Conservation (phyloP, 2,113 vertebrate genomes). For the Pithys albifrons region DNA sequence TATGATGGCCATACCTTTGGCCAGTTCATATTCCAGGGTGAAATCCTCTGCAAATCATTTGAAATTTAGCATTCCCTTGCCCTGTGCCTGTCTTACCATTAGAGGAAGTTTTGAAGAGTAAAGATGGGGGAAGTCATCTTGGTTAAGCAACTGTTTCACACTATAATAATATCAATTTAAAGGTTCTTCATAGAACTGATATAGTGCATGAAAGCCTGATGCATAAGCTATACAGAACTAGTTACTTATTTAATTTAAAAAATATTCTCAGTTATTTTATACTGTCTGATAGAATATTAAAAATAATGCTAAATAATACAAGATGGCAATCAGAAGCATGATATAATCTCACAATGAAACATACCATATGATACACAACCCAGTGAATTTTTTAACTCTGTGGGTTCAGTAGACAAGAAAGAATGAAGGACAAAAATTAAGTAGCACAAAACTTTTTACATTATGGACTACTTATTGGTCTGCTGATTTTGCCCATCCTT, state of each 20-base stretch:
- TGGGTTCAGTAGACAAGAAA: background rate
- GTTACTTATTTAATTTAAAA: background rate
- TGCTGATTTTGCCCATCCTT: too few relatives aligned
- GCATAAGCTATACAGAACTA: background rate
- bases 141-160: background rate
- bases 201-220: background rate
- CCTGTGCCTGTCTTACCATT: background rate
- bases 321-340: background rate
- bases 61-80: background rate
- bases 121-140: background rate
- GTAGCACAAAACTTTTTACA: background rate
- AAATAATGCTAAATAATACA: constrained; percentile 31
- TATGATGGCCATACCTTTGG: background rate
- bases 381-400: background rate
- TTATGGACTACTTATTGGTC: background rate
- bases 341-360: background rate
- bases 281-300: constrained; percentile 18
- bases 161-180: background rate
- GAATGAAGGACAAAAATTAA: background rate
- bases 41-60: background rate
- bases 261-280: background rate
- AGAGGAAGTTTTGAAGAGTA: background rate
- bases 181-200: background rate
- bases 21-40: background rate
- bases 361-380: background rate